Percentiles rank a stretch among this genome's conserved stretches.
Evolutionary conservation across 2,888 invertebrate species (phyloP).

Genomic region (Scaeva pyrastri): DNA sequence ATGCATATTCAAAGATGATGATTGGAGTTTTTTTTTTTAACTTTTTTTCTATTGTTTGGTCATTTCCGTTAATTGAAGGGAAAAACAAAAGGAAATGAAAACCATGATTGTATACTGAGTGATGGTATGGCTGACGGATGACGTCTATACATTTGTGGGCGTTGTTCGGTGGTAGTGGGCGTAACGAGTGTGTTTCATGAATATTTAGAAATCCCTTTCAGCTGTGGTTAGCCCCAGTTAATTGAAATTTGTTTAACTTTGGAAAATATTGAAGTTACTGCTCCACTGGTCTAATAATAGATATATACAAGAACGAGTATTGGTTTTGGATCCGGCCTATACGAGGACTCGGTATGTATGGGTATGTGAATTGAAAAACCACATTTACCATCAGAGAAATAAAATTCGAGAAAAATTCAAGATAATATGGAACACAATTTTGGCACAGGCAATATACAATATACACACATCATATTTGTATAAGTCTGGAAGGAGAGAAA

Average conservation of each 20-base stretch:
- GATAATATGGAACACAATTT: neutral
- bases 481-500: neutral
- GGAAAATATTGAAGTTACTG: constrained; percentile 42
- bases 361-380: neutral
- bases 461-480: too few relatives aligned
- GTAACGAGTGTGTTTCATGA: neutral
- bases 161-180: too few relatives aligned
- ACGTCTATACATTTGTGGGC: neutral
- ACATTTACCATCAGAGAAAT: neutral
- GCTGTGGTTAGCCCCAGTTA: constrained; percentile 31
- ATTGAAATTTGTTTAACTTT: constrained; percentile 48
- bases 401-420: neutral
- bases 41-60: constrained; percentile 11
- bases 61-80: constrained; percentile 45
- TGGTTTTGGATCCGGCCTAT: neutral
- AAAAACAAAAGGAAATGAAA: constrained; percentile 4
- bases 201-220: constrained; percentile 27
- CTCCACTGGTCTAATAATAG: neutral
- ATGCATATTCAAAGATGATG: neutral
- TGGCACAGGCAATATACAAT: neutral
- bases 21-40: neutral
- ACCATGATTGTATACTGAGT: neutral
- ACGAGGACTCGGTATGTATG: too few relatives aligned
- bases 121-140: neutral
- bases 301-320: neutral